Evolutionary conservation across 2,797 vertebrate genomes (phyloP).

Genomic region (Oryzias dopingdopingensis): DNA sequence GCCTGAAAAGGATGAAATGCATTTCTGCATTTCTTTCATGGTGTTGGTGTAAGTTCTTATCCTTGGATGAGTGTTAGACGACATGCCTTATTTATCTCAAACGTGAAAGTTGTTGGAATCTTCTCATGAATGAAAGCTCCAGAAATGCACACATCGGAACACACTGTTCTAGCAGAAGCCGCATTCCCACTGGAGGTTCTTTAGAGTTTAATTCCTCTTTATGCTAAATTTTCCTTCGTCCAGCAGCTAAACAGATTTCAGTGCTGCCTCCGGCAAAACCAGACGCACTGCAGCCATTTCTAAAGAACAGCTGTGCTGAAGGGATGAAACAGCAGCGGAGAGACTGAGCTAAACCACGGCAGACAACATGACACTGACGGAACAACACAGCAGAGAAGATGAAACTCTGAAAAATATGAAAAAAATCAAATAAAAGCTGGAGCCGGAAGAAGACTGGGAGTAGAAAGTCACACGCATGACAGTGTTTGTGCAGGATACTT

Average conservation of each 20-base stretch:
- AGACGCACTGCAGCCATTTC: constrained; percentile 37
- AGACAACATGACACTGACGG: constrained; percentile 45
- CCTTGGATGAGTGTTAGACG: background rate
- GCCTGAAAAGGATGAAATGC: too few species aligned
- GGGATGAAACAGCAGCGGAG: constrained; percentile 25
- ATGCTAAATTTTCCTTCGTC: constrained; percentile 54
- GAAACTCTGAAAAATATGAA: constrained; percentile 9
- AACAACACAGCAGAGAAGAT: constrained; percentile 17
- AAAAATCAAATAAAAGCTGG: background rate
- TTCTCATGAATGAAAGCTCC: constrained; percentile 7
- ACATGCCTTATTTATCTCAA: background rate
- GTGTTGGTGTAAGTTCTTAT: background rate
- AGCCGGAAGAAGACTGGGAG: background rate
- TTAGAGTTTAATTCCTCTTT: constrained; percentile 54
- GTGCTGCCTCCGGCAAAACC: constrained; percentile 56
- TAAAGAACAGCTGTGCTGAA: constrained; percentile 33
- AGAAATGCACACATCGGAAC: background rate
- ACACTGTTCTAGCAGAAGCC: background rate
- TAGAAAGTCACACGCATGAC: background rate
- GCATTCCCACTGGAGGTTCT: constrained; percentile 29
- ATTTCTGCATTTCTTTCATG: too few species aligned
- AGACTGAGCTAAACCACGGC: constrained; percentile 41
- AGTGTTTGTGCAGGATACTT: constrained; percentile 9
- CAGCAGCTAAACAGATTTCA: constrained; percentile 63
- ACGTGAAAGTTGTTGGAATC: background rate